These are phyloP conservation scores for Ursus arctos DNA, from an alignment of 2,113 vertebrate genomes.

Conservation along the genomic window DNA sequence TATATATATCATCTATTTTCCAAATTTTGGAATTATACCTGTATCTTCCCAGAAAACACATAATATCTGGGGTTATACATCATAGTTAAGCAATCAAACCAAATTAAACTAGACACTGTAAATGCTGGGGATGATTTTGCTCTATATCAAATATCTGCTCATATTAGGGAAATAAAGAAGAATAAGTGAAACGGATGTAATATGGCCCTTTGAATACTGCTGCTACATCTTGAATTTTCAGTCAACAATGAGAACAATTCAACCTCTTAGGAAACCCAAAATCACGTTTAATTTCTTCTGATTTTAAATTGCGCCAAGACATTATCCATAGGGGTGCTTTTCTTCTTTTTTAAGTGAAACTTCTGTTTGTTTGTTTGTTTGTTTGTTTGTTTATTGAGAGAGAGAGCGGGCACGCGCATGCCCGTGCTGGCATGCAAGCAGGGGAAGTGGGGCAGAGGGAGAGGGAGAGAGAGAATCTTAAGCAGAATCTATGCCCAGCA, in stretches of 20 bases:
- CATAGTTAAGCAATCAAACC: constrained; percentile 14
- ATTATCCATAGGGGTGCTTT: constrained; percentile 71
- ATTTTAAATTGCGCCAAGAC: constrained; percentile 71
- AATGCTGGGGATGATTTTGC: background rate
- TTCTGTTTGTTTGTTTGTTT: background rate
- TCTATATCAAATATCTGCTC: background rate
- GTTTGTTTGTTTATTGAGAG: background rate
- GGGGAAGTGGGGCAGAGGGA: background rate
- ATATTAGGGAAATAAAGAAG: constrained; percentile 18
- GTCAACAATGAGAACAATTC: background rate
- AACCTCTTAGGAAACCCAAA: constrained; percentile 50
- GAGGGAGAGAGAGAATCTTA: background rate
- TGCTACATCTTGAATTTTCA: background rate
- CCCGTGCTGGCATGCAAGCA: background rate
- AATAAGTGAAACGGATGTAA: background rate
- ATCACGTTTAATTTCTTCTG: constrained; percentile 78
- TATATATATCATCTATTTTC: background rate
- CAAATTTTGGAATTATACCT: background rate
- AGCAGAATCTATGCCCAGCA: background rate
- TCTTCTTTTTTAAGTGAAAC: background rate
- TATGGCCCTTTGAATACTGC: background rate
- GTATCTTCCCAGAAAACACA: background rate
- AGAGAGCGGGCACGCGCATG: background rate
- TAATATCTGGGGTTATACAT: background rate
- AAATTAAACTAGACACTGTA: constrained; percentile 22